Evolutionary conservation across 92 coral and sea anemone species (phyloP).

Genomic region (Muricea muricata): DNA sequence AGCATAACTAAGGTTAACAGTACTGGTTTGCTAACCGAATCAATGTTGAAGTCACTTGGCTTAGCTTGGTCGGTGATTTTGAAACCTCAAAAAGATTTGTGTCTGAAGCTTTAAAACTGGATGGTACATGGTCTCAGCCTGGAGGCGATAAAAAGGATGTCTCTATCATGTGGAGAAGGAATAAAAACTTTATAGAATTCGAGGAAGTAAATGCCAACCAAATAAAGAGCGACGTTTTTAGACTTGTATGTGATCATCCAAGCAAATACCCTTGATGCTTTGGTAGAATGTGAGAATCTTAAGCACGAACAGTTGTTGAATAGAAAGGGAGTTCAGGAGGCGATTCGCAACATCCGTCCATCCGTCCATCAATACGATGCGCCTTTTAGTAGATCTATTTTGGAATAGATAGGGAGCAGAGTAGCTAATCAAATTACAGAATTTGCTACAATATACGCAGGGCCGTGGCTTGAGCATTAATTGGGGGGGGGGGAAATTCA

Average conservation of each 20-base stretch:
- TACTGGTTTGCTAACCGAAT: background rate
- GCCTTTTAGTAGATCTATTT: no score
- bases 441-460: no score
- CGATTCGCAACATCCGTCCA: no score
- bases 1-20: background rate
- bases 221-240: background rate
- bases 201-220: slow-evolving; percentile 12
- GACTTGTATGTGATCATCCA: background rate
- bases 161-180: slow-evolving; percentile 1
- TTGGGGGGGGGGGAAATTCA: no score
- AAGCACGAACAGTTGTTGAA: background rate
- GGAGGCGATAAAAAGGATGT: slow-evolving; percentile 21
- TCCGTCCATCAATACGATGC: no score
- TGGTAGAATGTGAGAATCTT: background rate
- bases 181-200: background rate
- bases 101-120: background rate
- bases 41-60: background rate
- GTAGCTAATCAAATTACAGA: no score
- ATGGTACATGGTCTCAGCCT: slow-evolving; percentile 26
- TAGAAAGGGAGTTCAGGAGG: background rate
- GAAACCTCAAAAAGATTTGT: slow-evolving; percentile 8
- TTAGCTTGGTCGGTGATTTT: slow-evolving; percentile 19
- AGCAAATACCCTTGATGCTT: background rate
- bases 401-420: no score
- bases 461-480: no score